Percentiles rank a stretch among this genome's conserved stretches.
Evolutionary conservation across 2,888 invertebrate genomes (phyloP).

Genomic region (Odontomyia ornata): DNA sequence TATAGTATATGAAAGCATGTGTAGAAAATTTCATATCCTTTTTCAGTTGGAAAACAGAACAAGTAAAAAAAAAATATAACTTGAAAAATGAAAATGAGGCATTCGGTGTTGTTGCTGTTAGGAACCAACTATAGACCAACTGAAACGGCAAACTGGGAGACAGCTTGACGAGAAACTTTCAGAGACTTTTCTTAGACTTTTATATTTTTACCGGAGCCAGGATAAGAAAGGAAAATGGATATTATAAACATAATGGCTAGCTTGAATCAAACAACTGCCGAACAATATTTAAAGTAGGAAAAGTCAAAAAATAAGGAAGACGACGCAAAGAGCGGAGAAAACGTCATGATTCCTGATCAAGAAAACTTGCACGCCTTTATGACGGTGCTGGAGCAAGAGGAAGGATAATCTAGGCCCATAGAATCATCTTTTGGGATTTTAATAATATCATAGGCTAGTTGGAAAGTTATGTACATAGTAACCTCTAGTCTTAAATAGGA

Average conservation of each 20-base stretch:
- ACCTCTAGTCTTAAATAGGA: too few species aligned
- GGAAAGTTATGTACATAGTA: too few species aligned
- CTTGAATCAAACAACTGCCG: not conserved
- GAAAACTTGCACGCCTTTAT: not conserved
- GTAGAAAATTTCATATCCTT: not conserved
- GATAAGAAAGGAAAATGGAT: not conserved
- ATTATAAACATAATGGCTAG: conserved; percentile 10
- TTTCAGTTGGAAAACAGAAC: not conserved
- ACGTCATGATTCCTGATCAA: not conserved
- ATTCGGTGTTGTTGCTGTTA: not conserved
- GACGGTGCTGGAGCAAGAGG: too few species aligned
- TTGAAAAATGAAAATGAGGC: conserved; percentile 1
- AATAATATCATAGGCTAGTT: too few species aligned
- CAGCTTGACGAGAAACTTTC: conserved; percentile 11
- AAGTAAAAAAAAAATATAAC: not conserved
- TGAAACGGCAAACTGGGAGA: not conserved
- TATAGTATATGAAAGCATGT: not conserved
- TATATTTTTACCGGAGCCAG: not conserved
- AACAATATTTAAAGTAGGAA: not conserved
- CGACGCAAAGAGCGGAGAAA: not conserved
- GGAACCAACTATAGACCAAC: not conserved
- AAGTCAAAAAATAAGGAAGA: not conserved
- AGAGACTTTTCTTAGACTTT: conserved; percentile 8
- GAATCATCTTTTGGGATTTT: too few species aligned
- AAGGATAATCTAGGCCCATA: too few species aligned